Conservation (phyloP, 2,888 invertebrate genomes). For the Macroteleia sp. region DNA sequence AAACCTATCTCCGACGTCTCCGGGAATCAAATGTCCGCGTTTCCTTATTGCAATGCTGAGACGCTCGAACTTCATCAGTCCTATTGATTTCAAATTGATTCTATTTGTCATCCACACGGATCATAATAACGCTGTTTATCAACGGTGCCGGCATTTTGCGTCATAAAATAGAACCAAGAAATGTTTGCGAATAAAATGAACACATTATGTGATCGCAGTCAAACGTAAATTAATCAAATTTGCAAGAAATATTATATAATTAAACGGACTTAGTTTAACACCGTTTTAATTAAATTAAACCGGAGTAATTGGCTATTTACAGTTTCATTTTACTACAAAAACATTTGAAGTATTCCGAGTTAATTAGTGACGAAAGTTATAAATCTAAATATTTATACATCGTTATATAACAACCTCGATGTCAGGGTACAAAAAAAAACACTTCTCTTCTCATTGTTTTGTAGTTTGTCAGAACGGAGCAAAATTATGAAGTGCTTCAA, state of each 20-base stretch:
- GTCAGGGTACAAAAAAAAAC: neutral
- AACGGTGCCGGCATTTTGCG: constrained; percentile 1
- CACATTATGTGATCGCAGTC: neutral
- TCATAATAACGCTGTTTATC: constrained; percentile 17
- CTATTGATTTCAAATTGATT: constrained; percentile 13
- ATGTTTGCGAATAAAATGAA: constrained; percentile 13
- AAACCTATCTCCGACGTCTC: constrained; percentile 25
- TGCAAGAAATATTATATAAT: too few species aligned
- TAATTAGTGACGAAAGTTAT: too few species aligned
- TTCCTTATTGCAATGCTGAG: constrained; percentile 16
- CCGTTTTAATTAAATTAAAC: too few species aligned
- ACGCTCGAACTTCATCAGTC: constrained; percentile 27
- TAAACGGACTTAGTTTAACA: too few species aligned
- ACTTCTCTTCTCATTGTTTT: neutral
- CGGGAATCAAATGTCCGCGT: constrained; percentile 21
- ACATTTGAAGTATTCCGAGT: too few species aligned
- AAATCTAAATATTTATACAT: neutral
- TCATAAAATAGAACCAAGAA: neutral
- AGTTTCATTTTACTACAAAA: too few species aligned
- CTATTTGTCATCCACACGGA: constrained; percentile 16
- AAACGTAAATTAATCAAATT: constrained; percentile 14
- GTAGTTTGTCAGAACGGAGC: too few species aligned
- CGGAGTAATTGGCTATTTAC: too few species aligned
- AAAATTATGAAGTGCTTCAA: too few species aligned
- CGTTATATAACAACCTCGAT: neutral